These are phyloP conservation scores for Aleiodes leptofemur DNA, from an alignment of 2,888 invertebrate genomes.

Conservation along the genomic window DNA sequence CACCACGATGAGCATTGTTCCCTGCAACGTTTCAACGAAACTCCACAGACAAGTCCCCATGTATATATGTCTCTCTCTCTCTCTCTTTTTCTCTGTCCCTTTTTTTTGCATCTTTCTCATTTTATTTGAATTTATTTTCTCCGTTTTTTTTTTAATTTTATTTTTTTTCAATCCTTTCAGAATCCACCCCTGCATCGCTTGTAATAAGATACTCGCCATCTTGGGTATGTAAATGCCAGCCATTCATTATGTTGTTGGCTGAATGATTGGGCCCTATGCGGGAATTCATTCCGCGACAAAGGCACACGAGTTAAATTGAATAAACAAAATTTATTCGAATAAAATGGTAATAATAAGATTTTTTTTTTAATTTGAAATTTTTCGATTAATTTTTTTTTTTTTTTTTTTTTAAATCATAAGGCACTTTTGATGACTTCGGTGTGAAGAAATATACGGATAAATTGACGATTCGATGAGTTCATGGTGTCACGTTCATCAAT, in stretches of 20 bases:
- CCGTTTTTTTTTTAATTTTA: background rate
- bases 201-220: conserved; percentile 76
- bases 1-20: conserved; percentile 74
- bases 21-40: conserved; percentile 53
- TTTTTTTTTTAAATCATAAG: background rate
- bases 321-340: conserved; percentile 39
- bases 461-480: background rate
- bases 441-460: conserved; percentile 39
- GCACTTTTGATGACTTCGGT: background rate
- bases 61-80: conserved; percentile 30
- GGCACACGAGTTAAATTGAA: conserved; percentile 51
- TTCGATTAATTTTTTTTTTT: no score
- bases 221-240: conserved; percentile 74
- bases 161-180: conserved; percentile 38
- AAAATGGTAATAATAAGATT: no score
- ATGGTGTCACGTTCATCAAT: background rate
- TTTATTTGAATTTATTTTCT: conserved; percentile 26
- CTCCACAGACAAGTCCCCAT: conserved; percentile 22
- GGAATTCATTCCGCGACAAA: conserved; percentile 71
- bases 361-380: no score
- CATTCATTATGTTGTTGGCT: conserved; percentile 73
- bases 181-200: conserved; percentile 63
- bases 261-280: conserved; percentile 73
- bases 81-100: conserved; percentile 31
- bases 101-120: background rate